These are phyloP conservation scores for Melopsittacus undulatus DNA, from an alignment of 2,797 vertebrate species.

Conservation along the genomic window DNA sequence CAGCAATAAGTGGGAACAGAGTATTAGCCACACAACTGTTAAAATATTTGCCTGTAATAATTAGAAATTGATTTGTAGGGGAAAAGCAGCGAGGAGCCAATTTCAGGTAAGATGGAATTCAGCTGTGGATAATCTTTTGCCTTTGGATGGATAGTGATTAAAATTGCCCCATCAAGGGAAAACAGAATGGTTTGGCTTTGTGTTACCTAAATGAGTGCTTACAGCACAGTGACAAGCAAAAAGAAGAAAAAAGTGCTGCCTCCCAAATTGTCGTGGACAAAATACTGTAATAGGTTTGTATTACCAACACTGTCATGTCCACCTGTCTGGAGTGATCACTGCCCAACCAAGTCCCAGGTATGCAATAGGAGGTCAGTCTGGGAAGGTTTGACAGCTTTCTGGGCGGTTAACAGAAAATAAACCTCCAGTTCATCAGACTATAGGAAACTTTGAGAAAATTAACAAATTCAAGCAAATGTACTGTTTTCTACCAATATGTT, in stretches of 20 bases:
- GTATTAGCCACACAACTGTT: not conserved
- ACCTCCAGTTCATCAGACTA: too few relatives aligned
- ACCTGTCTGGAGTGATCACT: too few relatives aligned
- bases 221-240: not conserved
- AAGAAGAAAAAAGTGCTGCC: not conserved
- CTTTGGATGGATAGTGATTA: not conserved
- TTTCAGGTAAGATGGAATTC: not conserved
- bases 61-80: not conserved
- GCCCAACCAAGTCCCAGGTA: too few relatives aligned
- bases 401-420: too few relatives aligned
- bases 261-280: not conserved
- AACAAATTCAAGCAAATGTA: too few relatives aligned
- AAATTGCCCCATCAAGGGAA: not conserved
- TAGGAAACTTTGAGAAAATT: too few relatives aligned
- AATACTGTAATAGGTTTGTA: not conserved
- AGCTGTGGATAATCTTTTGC: not conserved
- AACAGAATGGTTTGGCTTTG: not conserved
- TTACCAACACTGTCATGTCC: not conserved
- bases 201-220: not conserved
- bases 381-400: too few relatives aligned
- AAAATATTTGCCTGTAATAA: not conserved
- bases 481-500: too few relatives aligned
- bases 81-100: not conserved
- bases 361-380: too few relatives aligned
- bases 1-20: not conserved